Conservation (phyloP, 1,140 invertebrate species). For the Halyomorpha halys region DNA sequence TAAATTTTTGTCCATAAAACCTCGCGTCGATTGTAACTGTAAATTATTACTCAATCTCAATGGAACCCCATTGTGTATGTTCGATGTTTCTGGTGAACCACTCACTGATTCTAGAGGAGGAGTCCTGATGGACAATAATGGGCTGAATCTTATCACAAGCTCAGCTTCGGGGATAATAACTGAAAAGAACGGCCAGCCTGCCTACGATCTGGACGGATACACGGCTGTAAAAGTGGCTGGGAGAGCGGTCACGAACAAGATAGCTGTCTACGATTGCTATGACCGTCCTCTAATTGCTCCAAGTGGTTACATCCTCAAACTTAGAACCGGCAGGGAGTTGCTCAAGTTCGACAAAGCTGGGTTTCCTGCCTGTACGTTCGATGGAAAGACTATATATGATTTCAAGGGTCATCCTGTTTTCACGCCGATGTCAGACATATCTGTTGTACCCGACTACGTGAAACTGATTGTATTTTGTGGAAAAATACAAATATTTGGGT, state of each 20-base stretch:
- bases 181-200: not conserved
- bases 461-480: not conserved
- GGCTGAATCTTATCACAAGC: not conserved
- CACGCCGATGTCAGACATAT: not conserved
- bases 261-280: not conserved
- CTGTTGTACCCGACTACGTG: not conserved
- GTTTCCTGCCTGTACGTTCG: not conserved
- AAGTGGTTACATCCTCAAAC: not conserved
- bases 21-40: not conserved
- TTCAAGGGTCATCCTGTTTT: not conserved
- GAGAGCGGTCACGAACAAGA: not conserved
- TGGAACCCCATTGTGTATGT: not conserved
- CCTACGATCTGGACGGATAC: not conserved
- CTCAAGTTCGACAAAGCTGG: not conserved
- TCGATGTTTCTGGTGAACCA: constrained; percentile 5
- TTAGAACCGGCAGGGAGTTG: not conserved
- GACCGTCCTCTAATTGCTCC: not conserved
- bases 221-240: not conserved
- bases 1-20: not conserved
- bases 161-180: not conserved
- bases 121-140: not conserved
- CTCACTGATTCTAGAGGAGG: not conserved
- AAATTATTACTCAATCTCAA: not conserved
- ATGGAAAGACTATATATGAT: not conserved
- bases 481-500: not conserved